phyloP scores from a whole-genome alignment of 2,888 invertebrate species.

The Pocota personata region DNA sequence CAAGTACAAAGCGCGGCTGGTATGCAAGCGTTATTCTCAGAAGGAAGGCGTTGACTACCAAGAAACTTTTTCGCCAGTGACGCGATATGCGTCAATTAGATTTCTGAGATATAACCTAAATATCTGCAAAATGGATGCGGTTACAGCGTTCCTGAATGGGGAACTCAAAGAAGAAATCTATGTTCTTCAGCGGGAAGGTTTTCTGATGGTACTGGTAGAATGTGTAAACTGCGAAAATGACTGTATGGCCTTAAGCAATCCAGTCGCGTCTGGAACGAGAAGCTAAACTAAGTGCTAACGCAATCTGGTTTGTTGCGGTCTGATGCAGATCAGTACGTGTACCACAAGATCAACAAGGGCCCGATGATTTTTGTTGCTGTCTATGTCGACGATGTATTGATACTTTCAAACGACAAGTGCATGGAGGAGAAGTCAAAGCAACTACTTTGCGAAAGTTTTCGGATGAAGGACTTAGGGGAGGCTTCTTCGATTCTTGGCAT shows the following conservation, averaged over 20 bases:
- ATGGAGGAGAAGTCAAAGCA: conserved; percentile 47
- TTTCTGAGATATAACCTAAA: conserved; percentile 33
- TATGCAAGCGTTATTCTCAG: conserved; percentile 6
- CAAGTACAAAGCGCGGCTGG: too few relatives aligned
- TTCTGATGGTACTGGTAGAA: conserved; percentile 27
- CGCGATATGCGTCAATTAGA: conserved; percentile 6
- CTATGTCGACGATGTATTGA: conserved; percentile 74
- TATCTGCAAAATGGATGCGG: conserved; percentile 54
- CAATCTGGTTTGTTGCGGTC: conserved; percentile 53
- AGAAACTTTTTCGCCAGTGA: background rate
- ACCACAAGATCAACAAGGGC: conserved; percentile 22
- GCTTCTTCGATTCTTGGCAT: conserved; percentile 68
- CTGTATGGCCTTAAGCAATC: conserved; percentile 59
- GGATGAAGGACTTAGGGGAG: too few relatives aligned
- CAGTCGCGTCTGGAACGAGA: conserved; percentile 65
- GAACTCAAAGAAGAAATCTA: too few relatives aligned
- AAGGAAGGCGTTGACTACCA: conserved; percentile 14
- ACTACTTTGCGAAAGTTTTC: conserved; percentile 34
- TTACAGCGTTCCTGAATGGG: conserved; percentile 52
- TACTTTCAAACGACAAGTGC: conserved; percentile 62
- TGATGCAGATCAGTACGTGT: conserved; percentile 61
- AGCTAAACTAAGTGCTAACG: conserved; percentile 14
- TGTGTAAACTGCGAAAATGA: conserved; percentile 43
- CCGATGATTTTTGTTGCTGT: conserved; percentile 72
- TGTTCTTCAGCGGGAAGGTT: conserved; percentile 47